These are phyloP conservation scores for Cylindroiulus punctatus DNA, from an alignment of 2,888 invertebrate genomes.

Conservation along the genomic window DNA sequence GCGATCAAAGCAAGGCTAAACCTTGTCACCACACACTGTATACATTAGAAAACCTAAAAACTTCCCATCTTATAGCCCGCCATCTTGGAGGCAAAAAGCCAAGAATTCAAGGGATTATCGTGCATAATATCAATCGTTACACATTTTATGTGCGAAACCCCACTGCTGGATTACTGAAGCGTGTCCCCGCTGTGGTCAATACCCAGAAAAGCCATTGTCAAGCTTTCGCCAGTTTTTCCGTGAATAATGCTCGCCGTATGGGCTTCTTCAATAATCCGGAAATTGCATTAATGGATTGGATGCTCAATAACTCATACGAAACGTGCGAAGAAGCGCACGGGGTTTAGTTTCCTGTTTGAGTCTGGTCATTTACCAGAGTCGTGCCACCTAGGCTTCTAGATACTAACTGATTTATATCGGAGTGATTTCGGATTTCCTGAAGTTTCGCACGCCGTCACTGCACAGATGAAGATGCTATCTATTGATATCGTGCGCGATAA, in stretches of 20 bases:
- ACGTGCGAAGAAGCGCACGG: slow-evolving; percentile 4
- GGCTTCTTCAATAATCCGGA: slow-evolving; percentile 30
- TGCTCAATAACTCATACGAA: slow-evolving; percentile 35
- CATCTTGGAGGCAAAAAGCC: too few species aligned
- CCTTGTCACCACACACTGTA: too few species aligned
- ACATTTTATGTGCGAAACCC: background rate
- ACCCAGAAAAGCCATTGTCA: slow-evolving; percentile 17
- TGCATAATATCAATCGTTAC: background rate
- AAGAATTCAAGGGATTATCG: too few species aligned
- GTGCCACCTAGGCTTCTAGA: slow-evolving; percentile 24
- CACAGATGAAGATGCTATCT: slow-evolving; percentile 23
- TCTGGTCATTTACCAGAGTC: background rate
- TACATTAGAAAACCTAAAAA: too few species aligned
- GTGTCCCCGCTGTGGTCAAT: background rate
- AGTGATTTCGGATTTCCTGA: slow-evolving; percentile 45
- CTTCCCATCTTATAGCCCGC: too few species aligned
- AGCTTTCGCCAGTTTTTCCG: background rate
- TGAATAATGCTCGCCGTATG: slow-evolving; percentile 30
- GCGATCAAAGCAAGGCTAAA: too few species aligned
- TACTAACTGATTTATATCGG: slow-evolving; percentile 40
- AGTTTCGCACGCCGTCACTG: slow-evolving; percentile 42
- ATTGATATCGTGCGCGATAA: background rate
- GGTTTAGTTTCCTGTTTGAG: slow-evolving; percentile 30
- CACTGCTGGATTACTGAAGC: background rate
- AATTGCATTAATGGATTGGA: slow-evolving; percentile 43